Percentiles rank a stretch among this genome's conserved stretches.
These are phyloP conservation scores for Scolopax rusticola DNA, from an alignment of 2,797 vertebrate species.

Conservation along the genomic window DNA sequence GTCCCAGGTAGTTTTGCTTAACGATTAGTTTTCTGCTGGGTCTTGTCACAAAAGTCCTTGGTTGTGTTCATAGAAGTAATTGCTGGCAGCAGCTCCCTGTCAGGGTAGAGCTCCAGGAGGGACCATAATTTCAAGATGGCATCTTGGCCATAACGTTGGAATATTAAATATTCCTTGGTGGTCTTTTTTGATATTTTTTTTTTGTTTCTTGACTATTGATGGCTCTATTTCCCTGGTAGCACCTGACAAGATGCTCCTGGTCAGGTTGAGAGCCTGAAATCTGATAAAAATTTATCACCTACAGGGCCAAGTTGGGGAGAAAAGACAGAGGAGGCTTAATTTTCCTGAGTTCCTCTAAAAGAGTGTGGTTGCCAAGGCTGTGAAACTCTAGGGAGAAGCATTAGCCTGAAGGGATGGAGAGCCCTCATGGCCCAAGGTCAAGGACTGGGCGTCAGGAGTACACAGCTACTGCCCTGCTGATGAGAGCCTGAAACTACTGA, in stretches of 20 bases:
- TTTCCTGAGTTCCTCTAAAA: background rate
- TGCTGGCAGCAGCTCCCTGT: background rate
- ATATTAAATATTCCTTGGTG: background rate
- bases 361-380: background rate
- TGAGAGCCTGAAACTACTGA: background rate
- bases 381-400: background rate
- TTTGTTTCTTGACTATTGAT: background rate
- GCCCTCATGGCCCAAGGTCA: accelerated
- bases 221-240: background rate
- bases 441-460: background rate
- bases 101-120: background rate
- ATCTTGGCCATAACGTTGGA: background rate
- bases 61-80: background rate
- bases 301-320: accelerated
- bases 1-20: background rate
- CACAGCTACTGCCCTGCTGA: background rate
- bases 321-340: background rate
- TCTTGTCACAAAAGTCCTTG: background rate
- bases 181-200: background rate
- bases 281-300: background rate
- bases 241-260: background rate
- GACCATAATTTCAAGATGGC: background rate
- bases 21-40: background rate
- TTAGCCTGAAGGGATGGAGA: background rate
- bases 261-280: background rate